These are phyloP conservation scores for Pungitius pungitius DNA, from an alignment of 2,113 vertebrate genomes.

Conservation along the genomic window DNA sequence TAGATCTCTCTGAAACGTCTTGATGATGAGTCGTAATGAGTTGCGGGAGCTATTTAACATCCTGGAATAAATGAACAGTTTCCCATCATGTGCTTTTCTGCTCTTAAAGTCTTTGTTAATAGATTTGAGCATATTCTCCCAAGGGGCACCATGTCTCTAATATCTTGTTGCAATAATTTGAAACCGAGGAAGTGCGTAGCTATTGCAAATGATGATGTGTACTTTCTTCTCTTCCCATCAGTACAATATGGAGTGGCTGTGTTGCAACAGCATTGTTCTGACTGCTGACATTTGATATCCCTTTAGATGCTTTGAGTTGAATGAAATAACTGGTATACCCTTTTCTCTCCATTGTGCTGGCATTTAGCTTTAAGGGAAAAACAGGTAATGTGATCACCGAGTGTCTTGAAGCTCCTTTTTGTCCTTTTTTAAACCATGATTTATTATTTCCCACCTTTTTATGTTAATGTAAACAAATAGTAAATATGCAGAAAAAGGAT, in stretches of 20 bases:
- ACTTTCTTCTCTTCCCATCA: neutral
- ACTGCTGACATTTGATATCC: neutral
- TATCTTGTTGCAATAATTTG: neutral
- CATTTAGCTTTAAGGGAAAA: slow-evolving; percentile 70
- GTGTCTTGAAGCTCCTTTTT: slow-evolving; percentile 23
- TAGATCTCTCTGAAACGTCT: neutral
- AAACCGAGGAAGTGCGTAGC: neutral
- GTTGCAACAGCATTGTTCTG: neutral
- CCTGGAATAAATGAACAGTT: slow-evolving; percentile 13
- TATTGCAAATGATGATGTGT: neutral
- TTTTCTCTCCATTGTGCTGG: slow-evolving; percentile 66
- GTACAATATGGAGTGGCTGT: neutral
- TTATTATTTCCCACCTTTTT: neutral
- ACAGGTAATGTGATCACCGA: slow-evolving; percentile 58
- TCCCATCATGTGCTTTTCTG: neutral
- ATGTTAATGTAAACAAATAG: neutral
- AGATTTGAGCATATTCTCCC: neutral
- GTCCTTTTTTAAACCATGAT: slow-evolving; percentile 23
- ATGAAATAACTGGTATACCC: slow-evolving; percentile 46
- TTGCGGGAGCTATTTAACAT: neutral
- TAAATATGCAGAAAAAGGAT: neutral
- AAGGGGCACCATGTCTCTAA: neutral
- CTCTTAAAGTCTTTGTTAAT: neutral
- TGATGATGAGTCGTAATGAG: slow-evolving; percentile 14
- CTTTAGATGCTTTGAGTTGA: neutral